phyloP scores from a whole-genome alignment of 2,888 invertebrate species.

The Physocephala rufipes region DNA sequence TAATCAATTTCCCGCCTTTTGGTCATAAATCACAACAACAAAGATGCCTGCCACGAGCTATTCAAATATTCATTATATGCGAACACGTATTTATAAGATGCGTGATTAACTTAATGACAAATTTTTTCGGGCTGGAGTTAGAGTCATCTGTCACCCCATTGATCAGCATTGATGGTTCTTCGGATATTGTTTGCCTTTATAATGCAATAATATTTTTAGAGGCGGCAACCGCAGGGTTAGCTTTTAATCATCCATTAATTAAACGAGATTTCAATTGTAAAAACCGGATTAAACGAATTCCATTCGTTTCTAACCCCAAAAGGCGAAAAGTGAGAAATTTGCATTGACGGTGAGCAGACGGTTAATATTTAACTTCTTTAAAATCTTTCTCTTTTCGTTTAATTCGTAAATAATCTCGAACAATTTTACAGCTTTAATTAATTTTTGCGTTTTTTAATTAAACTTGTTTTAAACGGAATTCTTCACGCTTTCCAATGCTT shows the following conservation, averaged over 20 bases:
- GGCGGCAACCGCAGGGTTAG: background rate
- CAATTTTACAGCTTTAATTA: no score
- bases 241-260: slow-evolving; percentile 6
- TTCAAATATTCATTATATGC: background rate
- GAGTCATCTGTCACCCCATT: background rate
- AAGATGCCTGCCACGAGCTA: slow-evolving; percentile 25
- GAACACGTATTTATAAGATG: slow-evolving; percentile 3
- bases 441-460: no score
- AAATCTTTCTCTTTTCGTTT: no score
- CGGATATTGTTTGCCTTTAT: background rate
- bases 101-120: slow-evolving; percentile 5
- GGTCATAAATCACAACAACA: background rate
- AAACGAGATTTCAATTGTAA: background rate
- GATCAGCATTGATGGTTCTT: no score
- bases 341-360: no score
- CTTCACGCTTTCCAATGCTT: no score
- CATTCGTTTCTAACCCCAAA: no score
- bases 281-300: slow-evolving; percentile 2
- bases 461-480: no score
- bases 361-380: no score
- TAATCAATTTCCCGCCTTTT: slow-evolving; percentile 8
- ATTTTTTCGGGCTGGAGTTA: background rate
- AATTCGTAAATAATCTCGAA: no score
- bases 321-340: no score
- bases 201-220: background rate